A percentile compares a stretch with the other conserved stretches of the same genome.
Evolutionary conservation across 2,113 vertebrate species (phyloP).

Genomic region (Malurus cyaneus): DNA sequence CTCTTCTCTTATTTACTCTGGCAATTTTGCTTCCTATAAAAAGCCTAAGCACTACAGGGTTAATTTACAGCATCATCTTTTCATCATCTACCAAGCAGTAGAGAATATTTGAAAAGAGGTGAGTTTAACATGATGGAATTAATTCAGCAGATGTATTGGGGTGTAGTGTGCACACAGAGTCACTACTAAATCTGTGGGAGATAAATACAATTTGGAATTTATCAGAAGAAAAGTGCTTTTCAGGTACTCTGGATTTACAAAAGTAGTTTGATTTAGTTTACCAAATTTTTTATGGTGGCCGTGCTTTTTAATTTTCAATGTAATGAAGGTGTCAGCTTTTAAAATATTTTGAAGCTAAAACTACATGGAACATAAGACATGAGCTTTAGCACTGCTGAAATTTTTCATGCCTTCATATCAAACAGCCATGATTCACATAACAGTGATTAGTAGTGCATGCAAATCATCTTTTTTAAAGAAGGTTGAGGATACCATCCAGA

Average conservation of each 20-base stretch:
- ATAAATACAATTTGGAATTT: not conserved
- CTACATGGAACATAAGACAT: not conserved
- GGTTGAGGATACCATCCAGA: not conserved
- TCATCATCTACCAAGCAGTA: not conserved
- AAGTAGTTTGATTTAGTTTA: not conserved
- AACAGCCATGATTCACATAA: not conserved
- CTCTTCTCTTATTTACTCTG: not conserved
- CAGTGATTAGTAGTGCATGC: not conserved
- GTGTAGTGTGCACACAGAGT: not conserved
- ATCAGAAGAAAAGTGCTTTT: not conserved
- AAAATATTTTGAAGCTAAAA: not conserved
- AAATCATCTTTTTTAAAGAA: not conserved
- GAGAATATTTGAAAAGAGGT: not conserved
- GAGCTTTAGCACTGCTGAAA: not conserved
- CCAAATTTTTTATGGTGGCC: not conserved
- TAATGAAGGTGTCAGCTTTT: not conserved
- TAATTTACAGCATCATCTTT: not conserved
- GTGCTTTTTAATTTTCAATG: not conserved
- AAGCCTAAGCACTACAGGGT: not conserved
- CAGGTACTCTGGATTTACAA: not conserved
- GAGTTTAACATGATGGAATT: not conserved
- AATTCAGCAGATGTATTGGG: not conserved
- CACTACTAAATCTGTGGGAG: not conserved
- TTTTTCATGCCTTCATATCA: not conserved
- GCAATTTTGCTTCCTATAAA: not conserved